Evolutionary conservation across 2,113 vertebrate species (phyloP).

Genomic region (Nycticorax nycticorax): DNA sequence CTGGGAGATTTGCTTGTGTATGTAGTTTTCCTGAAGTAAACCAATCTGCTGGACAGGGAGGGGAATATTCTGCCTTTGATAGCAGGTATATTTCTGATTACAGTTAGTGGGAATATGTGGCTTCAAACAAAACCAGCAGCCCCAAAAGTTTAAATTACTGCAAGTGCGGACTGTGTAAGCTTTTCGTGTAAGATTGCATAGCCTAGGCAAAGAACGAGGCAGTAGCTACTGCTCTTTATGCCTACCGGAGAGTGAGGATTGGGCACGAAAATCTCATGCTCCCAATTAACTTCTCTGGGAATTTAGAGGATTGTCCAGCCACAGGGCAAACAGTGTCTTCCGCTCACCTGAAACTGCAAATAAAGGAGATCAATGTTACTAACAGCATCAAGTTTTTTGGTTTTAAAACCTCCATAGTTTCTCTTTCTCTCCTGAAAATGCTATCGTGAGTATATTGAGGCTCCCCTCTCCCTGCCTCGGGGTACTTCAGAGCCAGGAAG

Average conservation of each 20-base stretch:
- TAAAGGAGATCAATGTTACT: neutral
- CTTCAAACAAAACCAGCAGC: neutral
- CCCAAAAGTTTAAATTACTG: neutral
- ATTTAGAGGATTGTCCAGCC: neutral
- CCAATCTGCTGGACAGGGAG: constrained; percentile 22
- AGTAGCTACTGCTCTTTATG: neutral
- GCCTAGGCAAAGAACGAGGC: neutral
- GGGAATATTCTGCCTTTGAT: neutral
- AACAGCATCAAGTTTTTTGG: neutral
- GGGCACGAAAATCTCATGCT: neutral
- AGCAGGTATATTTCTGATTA: neutral
- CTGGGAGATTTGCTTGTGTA: constrained; percentile 31
- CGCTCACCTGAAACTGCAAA: neutral
- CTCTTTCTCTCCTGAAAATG: neutral
- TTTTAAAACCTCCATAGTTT: neutral
- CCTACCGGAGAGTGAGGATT: neutral
- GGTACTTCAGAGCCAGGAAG: neutral
- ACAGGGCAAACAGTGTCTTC: neutral
- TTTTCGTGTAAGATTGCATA: neutral
- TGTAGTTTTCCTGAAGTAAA: constrained; percentile 49
- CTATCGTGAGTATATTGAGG: neutral
- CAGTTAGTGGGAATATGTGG: neutral
- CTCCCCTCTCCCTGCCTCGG: neutral
- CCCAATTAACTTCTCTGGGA: neutral
- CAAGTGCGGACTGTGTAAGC: neutral